Percentiles rank a stretch among this genome's conserved stretches.
Conservation (phyloP, 2,888 invertebrate species). For the Mythimna impura region DNA sequence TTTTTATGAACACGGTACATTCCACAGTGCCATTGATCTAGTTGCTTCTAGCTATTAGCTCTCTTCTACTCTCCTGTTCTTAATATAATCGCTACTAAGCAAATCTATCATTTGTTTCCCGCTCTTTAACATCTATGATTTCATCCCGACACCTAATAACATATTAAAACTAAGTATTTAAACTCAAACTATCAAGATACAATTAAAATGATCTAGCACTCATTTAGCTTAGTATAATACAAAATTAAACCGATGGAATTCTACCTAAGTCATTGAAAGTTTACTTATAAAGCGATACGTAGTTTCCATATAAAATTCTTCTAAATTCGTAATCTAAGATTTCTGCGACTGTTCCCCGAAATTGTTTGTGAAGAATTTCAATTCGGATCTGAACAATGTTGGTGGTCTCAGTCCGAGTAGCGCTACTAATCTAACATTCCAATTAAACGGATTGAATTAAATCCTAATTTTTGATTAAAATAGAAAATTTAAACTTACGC, state of each 20-base stretch:
- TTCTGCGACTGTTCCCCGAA: slow-evolving; percentile 72
- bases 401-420: slow-evolving; percentile 76
- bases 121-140: slow-evolving; percentile 56
- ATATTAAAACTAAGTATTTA: slow-evolving; percentile 58
- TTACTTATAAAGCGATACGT: slow-evolving; percentile 84
- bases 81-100: slow-evolving; percentile 69
- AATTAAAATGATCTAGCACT: slow-evolving; percentile 82
- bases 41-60: slow-evolving; percentile 85
- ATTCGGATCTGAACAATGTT: slow-evolving; percentile 64
- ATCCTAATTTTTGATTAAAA: slow-evolving; percentile 85
- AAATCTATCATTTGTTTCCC: slow-evolving; percentile 66
- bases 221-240: slow-evolving; percentile 86
- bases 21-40: slow-evolving; percentile 88
- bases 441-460: slow-evolving; percentile 82
- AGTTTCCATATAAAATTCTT: slow-evolving; percentile 87
- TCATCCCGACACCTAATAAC: slow-evolving; percentile 48
- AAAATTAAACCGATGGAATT: slow-evolving; percentile 82
- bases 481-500: slow-evolving; percentile 87
- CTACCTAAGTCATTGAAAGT: slow-evolving; percentile 82
- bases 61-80: slow-evolving; percentile 80
- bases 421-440: slow-evolving; percentile 85
- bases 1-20: slow-evolving; percentile 89
- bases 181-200: slow-evolving; percentile 64
- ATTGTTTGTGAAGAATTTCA: slow-evolving; percentile 66
- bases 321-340: slow-evolving; percentile 87